Conservation (phyloP, 64 coral and sea anemone species). For the Stichodactyla helianthus region DNA sequence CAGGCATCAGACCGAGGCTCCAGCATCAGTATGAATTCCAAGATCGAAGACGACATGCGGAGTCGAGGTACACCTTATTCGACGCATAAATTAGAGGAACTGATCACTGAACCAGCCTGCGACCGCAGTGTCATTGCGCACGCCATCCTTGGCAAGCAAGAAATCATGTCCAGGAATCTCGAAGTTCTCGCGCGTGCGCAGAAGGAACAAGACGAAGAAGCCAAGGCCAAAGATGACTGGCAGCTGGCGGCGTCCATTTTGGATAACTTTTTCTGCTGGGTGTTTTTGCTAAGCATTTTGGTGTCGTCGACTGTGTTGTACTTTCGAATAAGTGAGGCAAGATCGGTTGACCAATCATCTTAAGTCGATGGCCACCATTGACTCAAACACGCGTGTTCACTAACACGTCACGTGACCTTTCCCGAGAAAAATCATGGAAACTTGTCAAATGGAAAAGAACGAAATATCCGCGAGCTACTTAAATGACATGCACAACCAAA, state of each 20-base stretch:
- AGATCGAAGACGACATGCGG: background rate
- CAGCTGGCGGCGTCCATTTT: constrained; percentile 60
- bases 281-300: constrained; percentile 42
- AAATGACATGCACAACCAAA: too few species aligned
- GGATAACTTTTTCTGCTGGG: constrained; percentile 56
- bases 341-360: background rate
- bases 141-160: constrained; percentile 42
- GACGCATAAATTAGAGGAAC: background rate
- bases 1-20: constrained; percentile 11
- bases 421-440: too few species aligned
- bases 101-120: constrained; percentile 1
- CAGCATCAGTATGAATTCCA: background rate
- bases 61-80: background rate
- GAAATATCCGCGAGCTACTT: too few species aligned
- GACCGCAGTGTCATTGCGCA: constrained; percentile 23
- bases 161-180: constrained; percentile 38
- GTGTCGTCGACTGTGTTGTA: constrained; percentile 28
- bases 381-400: too few species aligned
- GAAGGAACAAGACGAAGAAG: constrained; percentile 39
- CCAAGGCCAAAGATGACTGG: constrained; percentile 42
- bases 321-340: constrained; percentile 20
- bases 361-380: too few species aligned
- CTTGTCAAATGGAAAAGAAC: too few species aligned
- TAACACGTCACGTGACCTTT: too few species aligned
- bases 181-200: constrained; percentile 37